These are phyloP conservation scores for Amiota minor DNA, from an alignment of 2,888 invertebrate species.

Conservation along the genomic window DNA sequence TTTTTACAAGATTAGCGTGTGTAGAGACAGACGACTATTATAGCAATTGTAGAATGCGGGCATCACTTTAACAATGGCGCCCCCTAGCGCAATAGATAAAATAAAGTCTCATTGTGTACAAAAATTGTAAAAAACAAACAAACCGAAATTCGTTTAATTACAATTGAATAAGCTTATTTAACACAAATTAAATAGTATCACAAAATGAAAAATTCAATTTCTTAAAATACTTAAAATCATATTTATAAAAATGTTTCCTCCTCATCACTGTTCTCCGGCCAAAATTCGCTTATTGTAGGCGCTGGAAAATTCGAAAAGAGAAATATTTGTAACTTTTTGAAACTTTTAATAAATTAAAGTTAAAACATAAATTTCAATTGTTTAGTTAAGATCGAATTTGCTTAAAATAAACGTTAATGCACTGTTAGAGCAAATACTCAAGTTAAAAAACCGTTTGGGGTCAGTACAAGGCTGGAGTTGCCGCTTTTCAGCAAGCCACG, in stretches of 20 bases:
- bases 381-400: not conserved
- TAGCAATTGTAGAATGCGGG: too few relatives aligned
- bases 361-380: not conserved
- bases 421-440: conserved; percentile 51
- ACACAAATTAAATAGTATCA: conserved; percentile 19
- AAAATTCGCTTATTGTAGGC: conserved; percentile 50
- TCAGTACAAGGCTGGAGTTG: conserved; percentile 79
- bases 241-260: conserved; percentile 42
- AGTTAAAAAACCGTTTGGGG: conserved; percentile 76
- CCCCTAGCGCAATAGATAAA: too few relatives aligned
- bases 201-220: conserved; percentile 1
- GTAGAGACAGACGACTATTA: too few relatives aligned
- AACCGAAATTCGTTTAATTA: too few relatives aligned
- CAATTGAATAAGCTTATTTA: not conserved
- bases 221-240: not conserved
- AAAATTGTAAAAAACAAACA: too few relatives aligned
- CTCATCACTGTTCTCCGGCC: conserved; percentile 6
- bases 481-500: conserved; percentile 79
- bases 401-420: conserved; percentile 7
- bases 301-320: conserved; percentile 48
- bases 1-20: too few relatives aligned
- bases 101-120: too few relatives aligned
- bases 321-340: not conserved
- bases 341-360: not conserved
- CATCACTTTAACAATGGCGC: too few relatives aligned